Percentiles rank a stretch among this genome's conserved stretches.
Conservation (phyloP, 2,888 invertebrate species). For the Drosophila ochracea region DNA sequence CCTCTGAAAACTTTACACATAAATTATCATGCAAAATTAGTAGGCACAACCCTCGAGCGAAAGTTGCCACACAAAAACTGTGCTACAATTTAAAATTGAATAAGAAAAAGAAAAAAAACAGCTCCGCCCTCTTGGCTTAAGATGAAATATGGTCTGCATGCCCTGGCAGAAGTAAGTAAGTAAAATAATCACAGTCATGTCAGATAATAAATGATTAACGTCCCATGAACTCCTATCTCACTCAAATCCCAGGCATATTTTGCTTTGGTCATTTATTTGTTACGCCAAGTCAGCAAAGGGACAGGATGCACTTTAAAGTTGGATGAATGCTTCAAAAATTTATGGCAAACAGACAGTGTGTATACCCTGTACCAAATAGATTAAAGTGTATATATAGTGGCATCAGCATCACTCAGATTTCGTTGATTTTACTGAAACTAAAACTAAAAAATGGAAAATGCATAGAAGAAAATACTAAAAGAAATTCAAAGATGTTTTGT, state of each 20-base stretch:
- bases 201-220: slow-evolving; percentile 81
- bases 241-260: slow-evolving; percentile 42
- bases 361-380: background rate
- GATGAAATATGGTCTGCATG: slow-evolving; percentile 66
- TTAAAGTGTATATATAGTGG: background rate
- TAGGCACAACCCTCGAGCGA: slow-evolving; percentile 25
- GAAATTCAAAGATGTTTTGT: background rate
- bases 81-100: slow-evolving; percentile 44
- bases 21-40: slow-evolving; percentile 72
- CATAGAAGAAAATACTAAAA: background rate
- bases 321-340: background rate
- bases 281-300: slow-evolving; percentile 11
- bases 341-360: background rate
- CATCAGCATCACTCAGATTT: background rate
- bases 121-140: slow-evolving; percentile 33
- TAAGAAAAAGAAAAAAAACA: slow-evolving; percentile 4
- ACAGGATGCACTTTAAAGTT: slow-evolving; percentile 27
- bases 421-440: background rate
- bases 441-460: background rate
- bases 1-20: slow-evolving; percentile 62
- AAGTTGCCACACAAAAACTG: slow-evolving; percentile 14
- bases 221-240: slow-evolving; percentile 20
- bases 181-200: slow-evolving; percentile 79
- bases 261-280: slow-evolving; percentile 57
- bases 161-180: slow-evolving; percentile 51